Conservation (phyloP, 2,888 invertebrate genomes). For the Teleiodes luculella region DNA sequence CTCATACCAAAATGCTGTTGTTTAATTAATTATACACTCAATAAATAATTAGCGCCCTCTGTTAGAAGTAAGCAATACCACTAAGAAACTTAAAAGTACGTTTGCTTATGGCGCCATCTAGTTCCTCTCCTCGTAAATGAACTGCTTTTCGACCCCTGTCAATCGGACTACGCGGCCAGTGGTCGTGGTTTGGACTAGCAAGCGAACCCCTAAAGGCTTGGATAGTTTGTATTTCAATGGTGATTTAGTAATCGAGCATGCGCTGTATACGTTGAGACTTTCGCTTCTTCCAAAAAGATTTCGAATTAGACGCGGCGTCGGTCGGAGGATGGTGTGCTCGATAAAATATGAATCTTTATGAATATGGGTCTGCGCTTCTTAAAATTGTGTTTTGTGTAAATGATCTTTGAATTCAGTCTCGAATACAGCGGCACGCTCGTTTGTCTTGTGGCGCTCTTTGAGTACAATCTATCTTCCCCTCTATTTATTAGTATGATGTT, state of each 20-base stretch:
- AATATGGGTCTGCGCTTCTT: constrained; percentile 43
- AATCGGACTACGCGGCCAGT: neutral
- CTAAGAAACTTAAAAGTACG: too few relatives aligned
- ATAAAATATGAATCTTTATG: constrained; percentile 36
- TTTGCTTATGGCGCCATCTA: too few relatives aligned
- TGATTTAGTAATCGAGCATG: constrained; percentile 64
- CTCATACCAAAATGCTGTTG: too few relatives aligned
- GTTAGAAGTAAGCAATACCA: too few relatives aligned
- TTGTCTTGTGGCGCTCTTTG: constrained; percentile 32
- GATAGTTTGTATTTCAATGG: constrained; percentile 59
- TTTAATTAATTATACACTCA: too few relatives aligned
- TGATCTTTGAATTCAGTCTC: constrained; percentile 29
- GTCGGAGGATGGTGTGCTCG: constrained; percentile 76
- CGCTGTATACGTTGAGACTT: constrained; percentile 74
- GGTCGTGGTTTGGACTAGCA: neutral
- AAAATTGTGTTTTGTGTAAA: neutral
- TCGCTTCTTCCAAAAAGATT: constrained; percentile 63
- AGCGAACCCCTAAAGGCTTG: constrained; percentile 37
- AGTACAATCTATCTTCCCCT: neutral
- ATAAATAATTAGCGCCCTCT: too few relatives aligned
- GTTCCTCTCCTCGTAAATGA: too few relatives aligned
- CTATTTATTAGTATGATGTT: neutral
- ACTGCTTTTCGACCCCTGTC: neutral
- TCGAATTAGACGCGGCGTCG: constrained; percentile 58
- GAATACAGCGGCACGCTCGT: constrained; percentile 45